Conservation (phyloP, 1,140 invertebrate species). For the Panonychus citri region DNA sequence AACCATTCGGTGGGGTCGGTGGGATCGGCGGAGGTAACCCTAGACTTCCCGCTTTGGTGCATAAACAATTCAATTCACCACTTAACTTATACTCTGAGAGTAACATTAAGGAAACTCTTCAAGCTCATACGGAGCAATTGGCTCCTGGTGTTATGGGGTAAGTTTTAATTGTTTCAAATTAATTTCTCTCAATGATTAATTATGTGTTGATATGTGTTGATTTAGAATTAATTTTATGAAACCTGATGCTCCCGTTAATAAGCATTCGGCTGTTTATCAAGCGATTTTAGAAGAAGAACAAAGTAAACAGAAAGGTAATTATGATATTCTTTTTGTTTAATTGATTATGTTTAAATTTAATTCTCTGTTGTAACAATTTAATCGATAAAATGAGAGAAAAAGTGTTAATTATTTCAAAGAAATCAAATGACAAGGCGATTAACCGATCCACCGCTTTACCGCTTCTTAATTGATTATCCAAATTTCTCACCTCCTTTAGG, state of each 20-base stretch:
- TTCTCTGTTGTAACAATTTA: too few species aligned
- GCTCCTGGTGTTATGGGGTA: conserved; percentile 77
- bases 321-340: too few species aligned
- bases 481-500: too few species aligned
- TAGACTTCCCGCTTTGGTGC: conserved; percentile 53
- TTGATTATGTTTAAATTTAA: too few species aligned
- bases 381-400: too few species aligned
- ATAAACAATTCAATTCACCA: conserved; percentile 89
- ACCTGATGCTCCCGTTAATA: conserved; percentile 35
- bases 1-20: too few species aligned
- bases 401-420: too few species aligned
- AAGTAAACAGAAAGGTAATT: not conserved
- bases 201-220: conserved; percentile 11
- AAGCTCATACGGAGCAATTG: conserved; percentile 79
- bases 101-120: conserved; percentile 75
- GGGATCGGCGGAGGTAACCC: not conserved
- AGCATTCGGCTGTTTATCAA: conserved; percentile 58
- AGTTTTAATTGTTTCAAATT: too few species aligned
- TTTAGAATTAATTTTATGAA: conserved; percentile 83
- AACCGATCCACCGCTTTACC: too few species aligned
- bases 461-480: too few species aligned
- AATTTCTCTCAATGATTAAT: too few species aligned
- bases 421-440: too few species aligned
- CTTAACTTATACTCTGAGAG: conserved; percentile 83
- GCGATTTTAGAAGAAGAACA: conserved; percentile 63